phyloP scores from a whole-genome alignment of 1,140 invertebrate species.

The Proctacanthus coquilletti region DNA sequence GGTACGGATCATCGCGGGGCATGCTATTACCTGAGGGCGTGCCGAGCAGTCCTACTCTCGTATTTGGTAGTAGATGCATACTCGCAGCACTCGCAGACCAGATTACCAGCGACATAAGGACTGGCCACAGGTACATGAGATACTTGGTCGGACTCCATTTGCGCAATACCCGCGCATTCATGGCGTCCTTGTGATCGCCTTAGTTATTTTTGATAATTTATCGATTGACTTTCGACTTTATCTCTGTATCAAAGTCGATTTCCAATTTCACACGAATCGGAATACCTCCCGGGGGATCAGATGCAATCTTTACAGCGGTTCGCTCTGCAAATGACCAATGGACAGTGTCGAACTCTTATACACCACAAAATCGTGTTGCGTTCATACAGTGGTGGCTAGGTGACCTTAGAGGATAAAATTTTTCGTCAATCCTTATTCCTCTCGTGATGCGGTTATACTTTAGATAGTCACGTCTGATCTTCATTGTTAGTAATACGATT shows the following conservation, averaged over 20 bases:
- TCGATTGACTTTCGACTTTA: neutral
- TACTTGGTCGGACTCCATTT: constrained; percentile 31
- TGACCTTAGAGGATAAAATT: too few relatives aligned
- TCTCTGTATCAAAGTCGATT: neutral
- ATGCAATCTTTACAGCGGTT: too few relatives aligned
- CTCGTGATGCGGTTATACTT: too few relatives aligned
- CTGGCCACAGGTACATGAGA: constrained; percentile 21
- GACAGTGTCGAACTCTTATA: too few relatives aligned
- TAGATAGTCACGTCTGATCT: too few relatives aligned
- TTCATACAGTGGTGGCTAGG: too few relatives aligned
- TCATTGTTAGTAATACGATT: too few relatives aligned
- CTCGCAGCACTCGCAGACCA: constrained; percentile 5
- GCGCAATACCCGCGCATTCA: constrained; percentile 32
- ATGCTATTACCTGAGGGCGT: neutral
- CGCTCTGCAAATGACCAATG: too few relatives aligned
- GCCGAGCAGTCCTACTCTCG: constrained; percentile 1
- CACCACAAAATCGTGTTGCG: too few relatives aligned
- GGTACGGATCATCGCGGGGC: neutral
- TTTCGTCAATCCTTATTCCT: too few relatives aligned
- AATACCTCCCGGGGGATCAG: too few relatives aligned
- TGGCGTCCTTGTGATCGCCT: constrained; percentile 25
- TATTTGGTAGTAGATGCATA: constrained; percentile 6
- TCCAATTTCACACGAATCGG: too few relatives aligned
- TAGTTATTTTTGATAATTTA: constrained; percentile 1
- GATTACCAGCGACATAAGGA: constrained; percentile 21